Base-by-base conservation (phyloP, 2,888 invertebrate species). In the Sesia bembeciformis region DNA sequence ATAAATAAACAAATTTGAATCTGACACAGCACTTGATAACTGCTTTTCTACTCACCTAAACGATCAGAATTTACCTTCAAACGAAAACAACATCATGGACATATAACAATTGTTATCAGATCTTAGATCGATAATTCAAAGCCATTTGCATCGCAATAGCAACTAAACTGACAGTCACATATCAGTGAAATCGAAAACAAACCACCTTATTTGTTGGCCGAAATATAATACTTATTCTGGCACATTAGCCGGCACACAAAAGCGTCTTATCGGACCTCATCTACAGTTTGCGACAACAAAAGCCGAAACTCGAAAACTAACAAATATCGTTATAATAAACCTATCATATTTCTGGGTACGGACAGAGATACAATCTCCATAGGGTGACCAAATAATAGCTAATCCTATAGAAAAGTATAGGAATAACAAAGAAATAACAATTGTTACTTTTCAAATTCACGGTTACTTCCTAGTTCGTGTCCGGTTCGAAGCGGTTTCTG, bases 281-380 rank as follows among this genome's bases (percentile, higher is more conserved):
- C 72, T 64, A 57, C 66, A 68, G 67, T 69, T 67, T 66, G 66
- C 60, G 56, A 59, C 67, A 66, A 78, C 79, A 78, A 79, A 71
- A 63, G 64, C 60, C 61, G 57, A 61, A 59, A 58, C 62, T 70
- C 68, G 68, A 76, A 71, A 81, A 78, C 76, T 78, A 78, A 76
- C 79, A 76, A 84, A 85, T 87, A 87, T 85, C 84, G 84, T 83
- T 84, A 85, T 86, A 87, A 87, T 81, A 83, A 85, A 78, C 68
- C 65, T 76, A 84, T 87, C 85, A 76, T 79, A 77, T 87, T 86
- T 81, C 86, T 57, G 62, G 56, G 57, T 58, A 52, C 67, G 62
- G 66, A 72, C 64, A 58, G 54, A 65, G 82, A 84, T 83, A 64
- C 54, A 66, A 82, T 82, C 82, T 69, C 60, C 64, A 56, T 71